Percentiles rank a stretch among this genome's conserved stretches.
Conservation (phyloP, 2,797 vertebrate species). For the Enteromius thamalakanensis region DNA sequence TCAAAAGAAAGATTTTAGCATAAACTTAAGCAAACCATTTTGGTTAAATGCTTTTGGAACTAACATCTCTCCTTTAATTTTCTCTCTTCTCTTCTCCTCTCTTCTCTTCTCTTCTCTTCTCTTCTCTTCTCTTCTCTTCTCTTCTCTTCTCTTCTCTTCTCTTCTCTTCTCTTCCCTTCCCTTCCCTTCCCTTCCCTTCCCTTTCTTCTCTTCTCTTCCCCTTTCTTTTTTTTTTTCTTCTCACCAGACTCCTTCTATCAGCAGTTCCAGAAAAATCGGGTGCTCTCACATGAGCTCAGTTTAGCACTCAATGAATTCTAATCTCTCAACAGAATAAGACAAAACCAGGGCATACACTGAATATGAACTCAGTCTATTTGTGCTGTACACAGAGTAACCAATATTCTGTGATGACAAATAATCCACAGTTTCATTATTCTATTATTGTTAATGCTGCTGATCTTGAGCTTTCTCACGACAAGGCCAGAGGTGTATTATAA, state of each 20-base stretch:
- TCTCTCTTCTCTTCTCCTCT: background rate
- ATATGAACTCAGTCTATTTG: background rate
- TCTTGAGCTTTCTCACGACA: no score
- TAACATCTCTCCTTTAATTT: constrained; percentile 14
- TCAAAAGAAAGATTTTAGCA: background rate
- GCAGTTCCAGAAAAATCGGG: constrained; percentile 94
- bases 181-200: constrained; percentile 69
- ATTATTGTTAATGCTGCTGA: background rate
- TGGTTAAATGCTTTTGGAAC: background rate
- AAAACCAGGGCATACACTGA: background rate
- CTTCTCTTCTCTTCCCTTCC: constrained; percentile 32
- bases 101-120: background rate
- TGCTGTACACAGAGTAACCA: background rate
- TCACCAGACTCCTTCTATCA: constrained; percentile 91
- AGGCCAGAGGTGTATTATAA: background rate
- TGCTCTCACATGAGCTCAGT: constrained; percentile 93
- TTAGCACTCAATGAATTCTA: constrained; percentile 85
- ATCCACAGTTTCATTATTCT: background rate
- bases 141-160: constrained; percentile 72
- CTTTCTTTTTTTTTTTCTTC: constrained; percentile 51
- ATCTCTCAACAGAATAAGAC: constrained; percentile 64
- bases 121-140: constrained; percentile 43
- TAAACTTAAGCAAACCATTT: constrained; percentile 17
- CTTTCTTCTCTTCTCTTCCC: constrained; percentile 64
- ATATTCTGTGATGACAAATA: background rate